Evolutionary conservation across 1,140 invertebrate species (phyloP), one percentile per base, ranked within the genome.

Genomic region (Odontomachus brunneus): DNA sequence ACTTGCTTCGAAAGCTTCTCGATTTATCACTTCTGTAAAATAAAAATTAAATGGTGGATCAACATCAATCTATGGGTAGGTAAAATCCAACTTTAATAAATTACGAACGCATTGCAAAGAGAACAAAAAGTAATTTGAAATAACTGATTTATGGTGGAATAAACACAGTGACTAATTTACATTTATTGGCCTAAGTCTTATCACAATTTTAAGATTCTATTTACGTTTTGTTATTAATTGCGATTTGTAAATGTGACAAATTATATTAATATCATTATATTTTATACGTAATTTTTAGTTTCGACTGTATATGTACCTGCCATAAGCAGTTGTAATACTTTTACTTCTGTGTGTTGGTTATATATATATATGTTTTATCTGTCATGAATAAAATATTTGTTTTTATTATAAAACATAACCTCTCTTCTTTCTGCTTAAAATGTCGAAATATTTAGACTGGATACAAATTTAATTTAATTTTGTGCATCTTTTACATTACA

Each of bases 1-100:
- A 48, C 9, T 82, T 33, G 4, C n/a, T 7, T 71, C 24, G 53
- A 73, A 85, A 57, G 38, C 11, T 11, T 3, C 3, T 12, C 83
- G 87, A 60, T 80, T 51, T 49, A 88, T 24, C 67, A 85, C 2
- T 78, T 88, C 83, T 88, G 14, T 0, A 67, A 78, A 11, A 66
- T 11, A 59, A 51, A 84, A 57, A 73, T 24, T 33, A 26, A 57
- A 0, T 78, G 0, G 7, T 12, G 5, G 11, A 55, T n/a, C n/a
- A n/a, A n/a, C n/a, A 55, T 55, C 0, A 57, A 44, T n/a, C n/a
- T n/a, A n/a, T n/a, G n/a, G n/a, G n/a, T 44, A 44, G n/a, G n/a
- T 55, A 24, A 38, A 9, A 71, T 60, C 15, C 0, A 33, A 29
- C 7, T 51, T 51, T 3, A 44, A 15, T 72, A 14, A 57, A 72